These are phyloP conservation scores for Chironomus riparius DNA, from an alignment of 2,888 invertebrate species.

Conservation along the genomic window DNA sequence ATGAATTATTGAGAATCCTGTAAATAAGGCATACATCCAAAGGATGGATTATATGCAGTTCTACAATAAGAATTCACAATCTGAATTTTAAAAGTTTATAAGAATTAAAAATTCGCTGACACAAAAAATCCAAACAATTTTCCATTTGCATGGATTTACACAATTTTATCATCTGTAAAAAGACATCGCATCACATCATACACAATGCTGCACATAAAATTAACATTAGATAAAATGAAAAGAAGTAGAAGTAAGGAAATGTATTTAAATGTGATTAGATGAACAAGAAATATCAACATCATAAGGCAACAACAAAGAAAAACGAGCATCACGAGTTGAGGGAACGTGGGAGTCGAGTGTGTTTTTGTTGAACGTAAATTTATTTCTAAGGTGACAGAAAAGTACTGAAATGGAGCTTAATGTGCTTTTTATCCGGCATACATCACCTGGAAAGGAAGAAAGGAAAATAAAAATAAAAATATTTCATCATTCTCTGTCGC, in stretches of 20 bases:
- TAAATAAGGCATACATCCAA: too few relatives aligned
- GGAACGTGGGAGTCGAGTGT: too few relatives aligned
- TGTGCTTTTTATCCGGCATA: conserved; percentile 20
- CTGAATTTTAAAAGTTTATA: too few relatives aligned
- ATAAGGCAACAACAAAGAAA: too few relatives aligned
- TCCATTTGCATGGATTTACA: not conserved
- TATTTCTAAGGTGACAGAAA: conserved; percentile 23
- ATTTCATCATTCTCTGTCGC: conserved; percentile 17
- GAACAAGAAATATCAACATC: not conserved
- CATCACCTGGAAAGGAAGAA: not conserved
- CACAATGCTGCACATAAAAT: not conserved
- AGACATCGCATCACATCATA: not conserved
- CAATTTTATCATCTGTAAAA: not conserved
- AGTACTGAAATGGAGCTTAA: conserved; percentile 17
- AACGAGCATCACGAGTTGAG: too few relatives aligned
- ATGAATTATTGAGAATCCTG: too few relatives aligned
- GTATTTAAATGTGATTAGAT: conserved; percentile 21
- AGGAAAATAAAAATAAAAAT: not conserved
- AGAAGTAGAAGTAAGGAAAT: not conserved
- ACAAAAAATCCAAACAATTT: not conserved
- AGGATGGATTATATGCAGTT: too few relatives aligned
- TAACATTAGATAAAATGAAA: too few relatives aligned
- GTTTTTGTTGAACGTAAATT: not conserved
- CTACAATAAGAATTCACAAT: too few relatives aligned
- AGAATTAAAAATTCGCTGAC: too few relatives aligned